Conservation (phyloP, 2,797 vertebrate species). For the Acanthurus lineatus region DNA sequence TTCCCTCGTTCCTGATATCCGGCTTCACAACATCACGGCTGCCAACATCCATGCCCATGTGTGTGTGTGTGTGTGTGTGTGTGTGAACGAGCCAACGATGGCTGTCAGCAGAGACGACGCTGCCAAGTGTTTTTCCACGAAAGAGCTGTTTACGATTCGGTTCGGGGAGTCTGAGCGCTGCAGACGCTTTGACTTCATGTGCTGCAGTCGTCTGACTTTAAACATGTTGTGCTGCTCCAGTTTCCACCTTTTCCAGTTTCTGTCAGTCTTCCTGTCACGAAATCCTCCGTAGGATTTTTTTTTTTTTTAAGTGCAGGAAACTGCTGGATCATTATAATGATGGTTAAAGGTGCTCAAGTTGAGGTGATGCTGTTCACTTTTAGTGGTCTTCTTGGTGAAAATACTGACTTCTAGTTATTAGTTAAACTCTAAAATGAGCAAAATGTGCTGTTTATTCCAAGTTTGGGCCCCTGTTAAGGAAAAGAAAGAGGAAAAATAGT, state of each 20-base stretch:
- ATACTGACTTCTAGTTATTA: no score
- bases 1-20: not conserved
- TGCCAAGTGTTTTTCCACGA: conserved; percentile 20
- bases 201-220: not conserved
- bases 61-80: not conserved
- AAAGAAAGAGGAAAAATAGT: not conserved
- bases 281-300: not conserved
- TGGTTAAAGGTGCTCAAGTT: not conserved
- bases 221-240: not conserved
- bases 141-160: not conserved
- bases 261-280: not conserved
- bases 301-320: not conserved
- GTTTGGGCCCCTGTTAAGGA: not conserved
- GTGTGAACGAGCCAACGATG: conserved; percentile 27
- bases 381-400: not conserved
- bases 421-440: not conserved
- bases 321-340: not conserved
- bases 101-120: not conserved
- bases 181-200: not conserved
- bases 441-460: not conserved
- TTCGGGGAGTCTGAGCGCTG: no score
- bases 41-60: conserved; percentile 1
- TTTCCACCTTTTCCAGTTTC: conserved; percentile 1
- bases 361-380: conserved; percentile 23
- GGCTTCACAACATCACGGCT: not conserved